These are phyloP conservation scores for Clavelina lepadiformis DNA, from an alignment of 23 tunicate species.

Conservation along the genomic window DNA sequence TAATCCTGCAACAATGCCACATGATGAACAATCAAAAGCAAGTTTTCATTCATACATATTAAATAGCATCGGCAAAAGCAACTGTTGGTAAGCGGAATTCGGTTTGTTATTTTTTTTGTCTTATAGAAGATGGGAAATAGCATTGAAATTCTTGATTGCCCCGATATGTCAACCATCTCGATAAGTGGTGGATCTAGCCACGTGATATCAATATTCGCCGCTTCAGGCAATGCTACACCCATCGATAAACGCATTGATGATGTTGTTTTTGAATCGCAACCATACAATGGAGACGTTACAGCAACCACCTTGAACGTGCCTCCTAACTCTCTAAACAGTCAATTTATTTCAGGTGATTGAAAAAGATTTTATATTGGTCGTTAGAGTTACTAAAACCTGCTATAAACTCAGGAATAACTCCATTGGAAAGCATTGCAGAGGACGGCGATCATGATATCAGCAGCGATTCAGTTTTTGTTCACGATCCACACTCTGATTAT, in stretches of 20 bases:
- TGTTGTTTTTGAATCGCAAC: slow-evolving; percentile 19
- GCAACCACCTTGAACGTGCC: slow-evolving; percentile 64
- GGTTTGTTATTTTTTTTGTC: no score
- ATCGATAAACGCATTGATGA: slow-evolving; percentile 15
- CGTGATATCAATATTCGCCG: neutral
- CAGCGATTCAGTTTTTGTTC: slow-evolving; percentile 68
- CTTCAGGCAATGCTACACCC: slow-evolving; percentile 4
- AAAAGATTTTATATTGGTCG: neutral
- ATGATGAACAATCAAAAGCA: no score
- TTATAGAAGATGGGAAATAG: slow-evolving; percentile 30
- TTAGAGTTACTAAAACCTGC: neutral
- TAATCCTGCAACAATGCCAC: no score
- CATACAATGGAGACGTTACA: slow-evolving; percentile 10
- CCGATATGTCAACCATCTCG: slow-evolving; percentile 87
- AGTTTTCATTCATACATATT: no score
- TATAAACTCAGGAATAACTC: slow-evolving; percentile 74
- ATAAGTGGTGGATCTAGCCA: slow-evolving; percentile 1
- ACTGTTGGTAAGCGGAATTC: no score
- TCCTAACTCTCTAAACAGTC: slow-evolving; percentile 88
- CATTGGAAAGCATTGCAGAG: slow-evolving; percentile 55
- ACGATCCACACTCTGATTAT: neutral
- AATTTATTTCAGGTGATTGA: slow-evolving; percentile 72
- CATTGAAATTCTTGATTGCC: slow-evolving; percentile 49
- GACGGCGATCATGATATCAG: slow-evolving; percentile 24
- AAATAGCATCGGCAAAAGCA: no score